These are phyloP conservation scores for Prionace glauca DNA, from an alignment of 2,797 vertebrate genomes.

Conservation along the genomic window DNA sequence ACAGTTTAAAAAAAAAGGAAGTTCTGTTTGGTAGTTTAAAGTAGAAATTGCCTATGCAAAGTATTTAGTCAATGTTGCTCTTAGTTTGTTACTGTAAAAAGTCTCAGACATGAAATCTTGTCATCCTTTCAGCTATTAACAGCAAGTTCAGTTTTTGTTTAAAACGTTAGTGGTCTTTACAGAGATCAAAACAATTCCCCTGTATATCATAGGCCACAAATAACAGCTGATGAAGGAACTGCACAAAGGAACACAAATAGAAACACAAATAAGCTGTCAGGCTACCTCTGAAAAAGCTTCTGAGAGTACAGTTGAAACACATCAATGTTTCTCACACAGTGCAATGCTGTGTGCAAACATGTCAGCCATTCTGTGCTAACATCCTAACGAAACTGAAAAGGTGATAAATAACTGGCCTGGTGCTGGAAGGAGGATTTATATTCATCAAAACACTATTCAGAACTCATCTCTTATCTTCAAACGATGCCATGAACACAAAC, in stretches of 20 bases:
- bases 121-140: too few relatives aligned
- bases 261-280: background rate
- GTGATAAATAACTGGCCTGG: background rate
- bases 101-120: too few relatives aligned
- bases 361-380: background rate
- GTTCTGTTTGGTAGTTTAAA: too few relatives aligned
- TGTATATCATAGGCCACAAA: background rate
- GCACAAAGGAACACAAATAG: background rate
- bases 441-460: slow-evolving; percentile 37
- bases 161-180: too few relatives aligned
- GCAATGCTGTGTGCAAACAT: background rate
- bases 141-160: too few relatives aligned
- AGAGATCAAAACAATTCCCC: too few relatives aligned
- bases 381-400: background rate
- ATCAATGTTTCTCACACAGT: background rate
- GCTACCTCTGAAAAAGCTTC: background rate
- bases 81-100: too few relatives aligned
- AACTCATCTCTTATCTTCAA: background rate
- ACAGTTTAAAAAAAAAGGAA: too few relatives aligned
- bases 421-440: background rate
- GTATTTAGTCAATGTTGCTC: too few relatives aligned
- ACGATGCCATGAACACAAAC: background rate
- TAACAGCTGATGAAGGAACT: background rate
- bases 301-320: background rate
- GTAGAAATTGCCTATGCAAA: too few relatives aligned